Evolutionary conservation across 2,888 invertebrate genomes (phyloP).

Genomic region (Oxyteleia sp.): DNA sequence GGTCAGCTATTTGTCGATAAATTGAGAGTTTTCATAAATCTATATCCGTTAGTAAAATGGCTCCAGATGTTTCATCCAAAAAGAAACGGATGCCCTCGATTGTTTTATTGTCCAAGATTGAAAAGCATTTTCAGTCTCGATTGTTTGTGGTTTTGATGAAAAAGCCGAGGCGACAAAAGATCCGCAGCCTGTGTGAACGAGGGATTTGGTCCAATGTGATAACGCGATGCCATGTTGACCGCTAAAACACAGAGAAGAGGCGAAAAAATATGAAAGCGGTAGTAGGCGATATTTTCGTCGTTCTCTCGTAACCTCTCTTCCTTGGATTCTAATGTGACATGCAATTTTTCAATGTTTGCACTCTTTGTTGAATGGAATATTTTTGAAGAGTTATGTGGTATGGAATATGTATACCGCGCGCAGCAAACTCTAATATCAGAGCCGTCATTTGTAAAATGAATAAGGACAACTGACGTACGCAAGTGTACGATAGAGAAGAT

Average conservation of each 20-base stretch:
- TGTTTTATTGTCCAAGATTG: no score
- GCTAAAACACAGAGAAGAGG: slow-evolving; percentile 45
- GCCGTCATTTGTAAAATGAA: slow-evolving; percentile 51
- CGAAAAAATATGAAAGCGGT: slow-evolving; percentile 38
- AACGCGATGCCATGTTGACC: slow-evolving; percentile 60
- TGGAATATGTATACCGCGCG: slow-evolving; percentile 45
- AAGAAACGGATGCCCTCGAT: slow-evolving; percentile 67
- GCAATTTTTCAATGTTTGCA: slow-evolving; percentile 46
- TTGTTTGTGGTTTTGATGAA: slow-evolving; percentile 73
- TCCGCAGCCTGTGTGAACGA: slow-evolving; percentile 51
- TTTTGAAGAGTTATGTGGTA: slow-evolving; percentile 52
- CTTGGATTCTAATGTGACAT: slow-evolving; percentile 51
- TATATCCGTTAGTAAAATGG: slow-evolving; percentile 61
- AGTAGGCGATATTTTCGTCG: slow-evolving; percentile 41
- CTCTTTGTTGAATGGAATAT: slow-evolving; percentile 51
- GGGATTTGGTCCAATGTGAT: slow-evolving; percentile 57
- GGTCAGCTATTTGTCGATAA: slow-evolving; percentile 53
- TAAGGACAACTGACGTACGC: slow-evolving; percentile 42
- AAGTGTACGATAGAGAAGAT: slow-evolving; percentile 40
- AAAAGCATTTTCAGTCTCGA: no score
- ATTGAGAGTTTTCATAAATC: slow-evolving; percentile 60
- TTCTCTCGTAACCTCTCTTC: slow-evolving; percentile 29
- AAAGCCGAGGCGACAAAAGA: slow-evolving; percentile 71
- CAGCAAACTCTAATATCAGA: slow-evolving; percentile 37
- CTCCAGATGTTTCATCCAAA: slow-evolving; percentile 63